Percentiles rank a stretch among this genome's conserved stretches.
phyloP scores from a whole-genome alignment of 2,888 invertebrate species.

The Diaperis boleti region DNA sequence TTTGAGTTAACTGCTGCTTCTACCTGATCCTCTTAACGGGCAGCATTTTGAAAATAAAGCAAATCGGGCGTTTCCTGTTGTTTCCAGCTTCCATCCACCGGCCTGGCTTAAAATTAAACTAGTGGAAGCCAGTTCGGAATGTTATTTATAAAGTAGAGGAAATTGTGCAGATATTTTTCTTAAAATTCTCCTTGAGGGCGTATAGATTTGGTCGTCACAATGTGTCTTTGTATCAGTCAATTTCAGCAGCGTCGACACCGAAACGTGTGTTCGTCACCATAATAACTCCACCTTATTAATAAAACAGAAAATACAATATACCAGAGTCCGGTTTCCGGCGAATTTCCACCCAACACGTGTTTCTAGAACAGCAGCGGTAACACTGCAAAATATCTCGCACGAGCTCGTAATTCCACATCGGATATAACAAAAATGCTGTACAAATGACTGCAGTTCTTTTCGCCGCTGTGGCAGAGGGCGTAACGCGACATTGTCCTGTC shows the following conservation, averaged over 20 bases:
- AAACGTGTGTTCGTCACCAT: background rate
- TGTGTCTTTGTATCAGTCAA: background rate
- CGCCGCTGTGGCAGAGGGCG: constrained; percentile 2
- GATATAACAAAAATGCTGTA: constrained; percentile 26
- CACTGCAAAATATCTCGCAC: constrained; percentile 29
- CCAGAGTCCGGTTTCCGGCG: constrained; percentile 11
- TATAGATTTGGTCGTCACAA: background rate
- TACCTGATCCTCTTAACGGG: too few species aligned
- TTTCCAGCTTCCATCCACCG: background rate
- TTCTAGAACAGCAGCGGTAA: background rate
- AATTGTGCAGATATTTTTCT: background rate
- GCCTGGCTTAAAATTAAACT: too few species aligned
- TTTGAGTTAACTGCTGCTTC: too few species aligned
- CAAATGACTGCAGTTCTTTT: constrained; percentile 17
- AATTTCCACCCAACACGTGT: constrained; percentile 18
- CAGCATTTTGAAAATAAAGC: too few species aligned
- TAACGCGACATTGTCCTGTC: constrained; percentile 2
- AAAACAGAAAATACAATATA: constrained; percentile 20
- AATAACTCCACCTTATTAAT: constrained; percentile 11
- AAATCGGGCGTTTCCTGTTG: too few species aligned
- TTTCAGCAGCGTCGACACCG: too few species aligned
- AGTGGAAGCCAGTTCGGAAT: too few species aligned
- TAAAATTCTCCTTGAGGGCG: too few species aligned
- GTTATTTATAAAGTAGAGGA: too few species aligned
- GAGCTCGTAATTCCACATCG: constrained; percentile 18